Evolutionary conservation across 2,797 vertebrate species (phyloP), one percentile per base, ranked within the genome.

Genomic region (Tokudaia muenninki): DNA sequence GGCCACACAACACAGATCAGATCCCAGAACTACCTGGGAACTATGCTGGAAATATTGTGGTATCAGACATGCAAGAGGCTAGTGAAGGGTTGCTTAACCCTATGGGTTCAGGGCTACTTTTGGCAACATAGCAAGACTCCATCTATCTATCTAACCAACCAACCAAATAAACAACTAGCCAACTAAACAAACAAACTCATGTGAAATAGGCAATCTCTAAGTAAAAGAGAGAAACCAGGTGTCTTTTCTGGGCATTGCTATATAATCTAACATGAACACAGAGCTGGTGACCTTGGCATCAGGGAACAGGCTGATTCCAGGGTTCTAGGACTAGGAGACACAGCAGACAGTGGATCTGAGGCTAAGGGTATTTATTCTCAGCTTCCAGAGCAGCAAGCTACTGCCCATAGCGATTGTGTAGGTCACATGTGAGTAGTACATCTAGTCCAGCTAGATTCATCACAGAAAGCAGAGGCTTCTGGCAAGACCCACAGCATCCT

Each of bases 401-500:
- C 82, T 55, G 37, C n/a, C 19, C 6, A 29, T 4, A 11, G 52
- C 26, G 50, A 34, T 10, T 0, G 8, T 26, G 34, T 5, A 67
- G 37, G 41, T 22, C 21, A 9, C 0, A 1, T 1, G 9, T 24
- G 16, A 31, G 22, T 0, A 4, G 26, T 6, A 9, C 1, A 74
- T 0, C 11, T 9, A 41, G 12, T 55, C 59, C 31, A 24, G 37
- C 57, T 11, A 12, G 5, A 19, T n/a, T 17, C 10, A 2, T 61
- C 80, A 0, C 47, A 6, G 80, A 59, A 31, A 57, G 31, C 10
- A 5, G 17, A 12, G n/a, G 19, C 44, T 82, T 26, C 50, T 0
- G 1, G 6, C 2, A 5, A 10, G 19, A 26, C 34, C 2, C 4
- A 31, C 0, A 19, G 44, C 0, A 2, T 37, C 14, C 0, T 2